phyloP scores from a whole-genome alignment of 2,888 invertebrate species.

The Nomada fucata region DNA sequence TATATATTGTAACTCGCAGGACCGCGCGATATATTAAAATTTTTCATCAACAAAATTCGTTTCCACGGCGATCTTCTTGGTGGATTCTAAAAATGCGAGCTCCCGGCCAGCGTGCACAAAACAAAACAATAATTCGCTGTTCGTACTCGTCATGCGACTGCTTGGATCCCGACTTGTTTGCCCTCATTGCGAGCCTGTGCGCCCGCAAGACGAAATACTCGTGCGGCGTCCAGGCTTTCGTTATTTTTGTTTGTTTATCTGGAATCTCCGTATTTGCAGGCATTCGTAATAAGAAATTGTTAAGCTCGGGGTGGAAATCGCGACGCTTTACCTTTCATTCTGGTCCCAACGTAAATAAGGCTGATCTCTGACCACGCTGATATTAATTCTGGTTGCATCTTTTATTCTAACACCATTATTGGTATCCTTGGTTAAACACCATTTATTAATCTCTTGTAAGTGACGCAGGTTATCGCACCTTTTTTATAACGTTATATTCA shows the following conservation, averaged over 20 bases:
- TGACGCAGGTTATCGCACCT: not conserved
- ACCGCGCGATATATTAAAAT: not conserved
- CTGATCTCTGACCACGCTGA: too few species aligned
- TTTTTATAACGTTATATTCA: not conserved
- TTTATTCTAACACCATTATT: constrained; percentile 37
- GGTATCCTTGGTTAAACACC: not conserved
- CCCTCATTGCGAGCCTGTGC: not conserved
- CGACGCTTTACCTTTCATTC: constrained; percentile 1
- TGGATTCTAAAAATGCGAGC: not conserved
- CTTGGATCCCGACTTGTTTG: constrained; percentile 27
- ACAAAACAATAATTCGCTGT: constrained; percentile 22
- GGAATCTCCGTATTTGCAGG: not conserved
- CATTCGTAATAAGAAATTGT: constrained; percentile 22
- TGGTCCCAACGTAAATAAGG: not conserved
- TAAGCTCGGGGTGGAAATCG: not conserved
- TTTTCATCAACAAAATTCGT: not conserved
- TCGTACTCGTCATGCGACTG: constrained; percentile 21
- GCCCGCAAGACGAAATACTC: constrained; percentile 6
- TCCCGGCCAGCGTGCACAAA: constrained; percentile 5
- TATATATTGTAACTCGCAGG: not conserved
- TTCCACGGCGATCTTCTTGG: not conserved
- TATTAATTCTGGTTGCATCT: not conserved
- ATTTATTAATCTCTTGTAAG: not conserved
- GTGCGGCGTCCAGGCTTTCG: not conserved
- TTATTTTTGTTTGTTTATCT: constrained; percentile 36